Evolutionary conservation across 1,140 invertebrate genomes (phyloP), one percentile per base, ranked within the genome.

Genomic region (Danaus plexippus): DNA sequence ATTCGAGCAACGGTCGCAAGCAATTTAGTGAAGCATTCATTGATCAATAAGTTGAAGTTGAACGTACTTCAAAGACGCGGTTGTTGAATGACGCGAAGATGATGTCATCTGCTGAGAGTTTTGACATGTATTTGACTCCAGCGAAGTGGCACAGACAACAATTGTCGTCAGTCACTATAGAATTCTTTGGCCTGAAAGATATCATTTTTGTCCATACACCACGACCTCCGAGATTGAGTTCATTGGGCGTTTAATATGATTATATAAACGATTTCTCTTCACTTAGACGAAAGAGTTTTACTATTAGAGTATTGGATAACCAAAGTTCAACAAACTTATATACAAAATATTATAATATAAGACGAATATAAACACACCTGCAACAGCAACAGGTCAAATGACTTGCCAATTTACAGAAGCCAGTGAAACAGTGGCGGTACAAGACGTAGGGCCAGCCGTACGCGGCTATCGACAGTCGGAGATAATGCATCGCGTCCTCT

Each of bases 361-460:
- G n/a, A n/a, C n/a, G 10, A 12, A 47, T 5, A 12, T 46, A 57
- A 57, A 85, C 82, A 86, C 78, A 94, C 92, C 92, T 89, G 67
- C 94, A 94, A 53, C 91, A 90, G 75, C 94, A 95, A 71, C 93
- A 95, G 6, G 91, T 91, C 63, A 93, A 88, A 63, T 92, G 89
- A 8, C 88, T 84, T 54, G 92, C 88, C 43, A 97, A 79, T 68
- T 92, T 90, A 84, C 92, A 95, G 50, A 94, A 89, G 5, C 93
- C 94, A 8, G 91, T 92, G 58, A 91, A 92, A 52, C 90, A 90
- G 71, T 96, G 90, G 18, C 90, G 88, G 73, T 94, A 95, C 66
- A 97, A 83, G 62, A 94, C 94, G 66, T 94, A 94, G n/a, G 95
- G 92, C 95, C 96, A 97, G 1, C 96, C 95, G 78, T 97, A 97